phyloP scores from a whole-genome alignment of 2,888 invertebrate genomes.

The Proisotoma minuta region DNA sequence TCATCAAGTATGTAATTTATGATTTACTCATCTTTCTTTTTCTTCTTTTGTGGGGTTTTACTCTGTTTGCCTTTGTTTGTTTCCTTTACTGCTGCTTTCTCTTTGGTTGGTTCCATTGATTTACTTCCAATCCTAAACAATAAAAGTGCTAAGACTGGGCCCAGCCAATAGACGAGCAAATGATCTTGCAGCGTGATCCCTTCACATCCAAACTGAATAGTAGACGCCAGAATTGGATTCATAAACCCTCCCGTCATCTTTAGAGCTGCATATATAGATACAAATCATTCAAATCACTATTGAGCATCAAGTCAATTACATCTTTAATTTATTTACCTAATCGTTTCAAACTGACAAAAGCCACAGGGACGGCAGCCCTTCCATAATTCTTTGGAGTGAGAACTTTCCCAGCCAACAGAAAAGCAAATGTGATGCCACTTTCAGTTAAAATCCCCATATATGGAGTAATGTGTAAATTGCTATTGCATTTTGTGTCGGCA shows the following conservation, averaged over 20 bases:
- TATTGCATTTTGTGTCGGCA: background rate
- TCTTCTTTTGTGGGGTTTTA: too few species aligned
- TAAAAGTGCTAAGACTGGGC: too few species aligned
- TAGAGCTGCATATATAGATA: constrained; percentile 74
- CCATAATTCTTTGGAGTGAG: background rate
- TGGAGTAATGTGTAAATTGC: background rate
- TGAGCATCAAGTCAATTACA: background rate
- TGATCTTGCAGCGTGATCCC: constrained; percentile 78
- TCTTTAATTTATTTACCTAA: background rate
- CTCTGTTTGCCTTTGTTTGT: too few species aligned
- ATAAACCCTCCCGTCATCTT: constrained; percentile 89
- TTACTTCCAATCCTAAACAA: too few species aligned
- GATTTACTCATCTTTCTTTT: too few species aligned
- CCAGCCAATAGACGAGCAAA: constrained; percentile 86
- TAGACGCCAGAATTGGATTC: constrained; percentile 85
- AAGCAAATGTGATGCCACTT: background rate
- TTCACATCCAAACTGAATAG: constrained; percentile 66
- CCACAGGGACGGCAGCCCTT: background rate
- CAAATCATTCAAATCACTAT: too few species aligned
- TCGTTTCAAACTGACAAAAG: background rate
- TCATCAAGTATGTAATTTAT: too few species aligned
- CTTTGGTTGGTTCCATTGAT: too few species aligned
- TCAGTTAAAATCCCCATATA: background rate
- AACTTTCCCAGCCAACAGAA: background rate
- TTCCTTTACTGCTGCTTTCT: too few species aligned